These are phyloP conservation scores for Cantharis nigra DNA, from an alignment of 2,888 invertebrate genomes.

Conservation along the genomic window DNA sequence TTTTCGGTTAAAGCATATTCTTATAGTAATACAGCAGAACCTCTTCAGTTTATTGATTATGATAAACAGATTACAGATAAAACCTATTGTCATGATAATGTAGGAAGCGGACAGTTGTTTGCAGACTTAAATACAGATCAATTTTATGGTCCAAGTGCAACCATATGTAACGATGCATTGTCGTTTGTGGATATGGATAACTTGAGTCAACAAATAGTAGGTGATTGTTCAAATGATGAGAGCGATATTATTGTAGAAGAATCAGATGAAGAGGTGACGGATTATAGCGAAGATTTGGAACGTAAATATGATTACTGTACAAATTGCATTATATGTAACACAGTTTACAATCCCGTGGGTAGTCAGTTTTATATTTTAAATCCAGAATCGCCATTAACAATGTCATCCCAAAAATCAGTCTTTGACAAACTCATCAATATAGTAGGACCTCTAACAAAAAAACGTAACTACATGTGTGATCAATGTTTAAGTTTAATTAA, in stretches of 20 bases:
- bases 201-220: slow-evolving; percentile 36
- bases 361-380: slow-evolving; percentile 52
- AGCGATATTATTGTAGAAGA: slow-evolving; percentile 56
- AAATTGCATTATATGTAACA: slow-evolving; percentile 51
- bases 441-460: slow-evolving; percentile 38
- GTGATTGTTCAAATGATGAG: slow-evolving; percentile 48
- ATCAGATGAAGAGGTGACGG: slow-evolving; percentile 48
- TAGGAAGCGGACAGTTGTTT: neutral
- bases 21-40: neutral
- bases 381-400: slow-evolving; percentile 49
- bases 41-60: neutral
- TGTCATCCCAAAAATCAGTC: slow-evolving; percentile 52
- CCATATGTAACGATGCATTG: slow-evolving; percentile 3
- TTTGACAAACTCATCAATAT: slow-evolving; percentile 44
- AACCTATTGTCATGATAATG: neutral
- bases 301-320: slow-evolving; percentile 34
- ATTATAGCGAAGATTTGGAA: slow-evolving; percentile 44
- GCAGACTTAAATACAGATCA: neutral
- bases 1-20: neutral
- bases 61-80: slow-evolving; percentile 1
- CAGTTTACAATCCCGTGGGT: slow-evolving; percentile 46
- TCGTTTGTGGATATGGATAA: slow-evolving; percentile 25
- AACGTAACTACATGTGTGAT: slow-evolving; percentile 49
- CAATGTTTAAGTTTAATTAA: slow-evolving; percentile 53
- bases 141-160: neutral